A percentile compares a stretch with the other conserved stretches of the same genome.
Conservation (phyloP, 2,113 vertebrate genomes). For the Atherinomorus stipes region DNA sequence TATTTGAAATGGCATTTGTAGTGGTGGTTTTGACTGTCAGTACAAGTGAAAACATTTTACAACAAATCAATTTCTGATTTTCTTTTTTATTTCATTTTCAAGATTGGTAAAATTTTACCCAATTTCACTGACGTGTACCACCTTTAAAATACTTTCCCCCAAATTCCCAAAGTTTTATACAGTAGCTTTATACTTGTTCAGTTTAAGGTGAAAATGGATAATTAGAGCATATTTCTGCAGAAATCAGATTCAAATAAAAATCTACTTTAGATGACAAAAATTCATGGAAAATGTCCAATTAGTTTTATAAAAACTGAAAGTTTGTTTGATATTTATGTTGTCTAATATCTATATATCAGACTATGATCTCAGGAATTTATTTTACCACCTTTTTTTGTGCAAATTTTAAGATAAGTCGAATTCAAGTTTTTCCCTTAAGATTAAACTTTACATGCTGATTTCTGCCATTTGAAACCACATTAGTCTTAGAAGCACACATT, state of each 20-base stretch:
- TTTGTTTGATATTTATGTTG: not conserved
- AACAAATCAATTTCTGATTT: not conserved
- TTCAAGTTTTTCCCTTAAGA: not conserved
- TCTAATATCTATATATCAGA: not conserved
- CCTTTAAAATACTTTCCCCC: too few species aligned
- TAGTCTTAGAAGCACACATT: too few species aligned
- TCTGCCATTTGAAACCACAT: not conserved
- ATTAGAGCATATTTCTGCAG: too few species aligned
- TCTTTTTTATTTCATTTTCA: too few species aligned
- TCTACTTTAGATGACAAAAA: too few species aligned
- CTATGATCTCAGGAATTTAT: not conserved
- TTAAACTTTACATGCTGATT: not conserved
- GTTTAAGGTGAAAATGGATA: not conserved
- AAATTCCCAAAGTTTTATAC: too few species aligned
- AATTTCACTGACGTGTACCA: too few species aligned
- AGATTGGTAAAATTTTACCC: not conserved
- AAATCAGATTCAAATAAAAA: not conserved
- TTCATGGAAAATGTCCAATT: not conserved
- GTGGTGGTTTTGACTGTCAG: not conserved
- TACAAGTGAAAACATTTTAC: not conserved
- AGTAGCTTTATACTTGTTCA: too few species aligned
- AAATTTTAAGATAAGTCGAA: not conserved
- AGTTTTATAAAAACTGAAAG: not conserved
- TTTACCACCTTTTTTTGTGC: not conserved
- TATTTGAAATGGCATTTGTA: not conserved